A percentile compares a stretch with the other conserved stretches of the same genome.
phyloP scores from a whole-genome alignment of 2,797 vertebrate species.

The Diceros bicornis region DNA sequence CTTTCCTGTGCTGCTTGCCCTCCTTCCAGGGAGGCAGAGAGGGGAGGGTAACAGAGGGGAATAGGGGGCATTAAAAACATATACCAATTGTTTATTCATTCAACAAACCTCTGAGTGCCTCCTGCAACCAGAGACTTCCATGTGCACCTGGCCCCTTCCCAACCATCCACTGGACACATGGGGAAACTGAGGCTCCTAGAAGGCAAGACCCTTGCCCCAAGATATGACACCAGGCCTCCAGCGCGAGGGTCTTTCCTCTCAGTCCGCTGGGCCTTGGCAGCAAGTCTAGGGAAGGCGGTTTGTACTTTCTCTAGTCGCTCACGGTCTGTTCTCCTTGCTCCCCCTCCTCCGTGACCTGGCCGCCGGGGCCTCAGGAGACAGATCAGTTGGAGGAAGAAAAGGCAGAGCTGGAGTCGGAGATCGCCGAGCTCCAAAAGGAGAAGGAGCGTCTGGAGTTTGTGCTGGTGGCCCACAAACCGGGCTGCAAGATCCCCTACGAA shows the following conservation, averaged over 20 bases:
- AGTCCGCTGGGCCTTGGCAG: background rate
- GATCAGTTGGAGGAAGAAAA: constrained; percentile 98
- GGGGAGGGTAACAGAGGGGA: background rate
- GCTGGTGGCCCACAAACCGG: constrained; percentile 96
- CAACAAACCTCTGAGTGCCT: background rate
- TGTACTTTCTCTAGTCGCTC: background rate
- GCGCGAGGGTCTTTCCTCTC: background rate
- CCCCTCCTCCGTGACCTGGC: constrained; percentile 60
- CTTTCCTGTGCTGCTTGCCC: background rate
- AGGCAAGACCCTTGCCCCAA: background rate
- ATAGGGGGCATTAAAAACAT: background rate
- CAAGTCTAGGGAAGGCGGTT: background rate
- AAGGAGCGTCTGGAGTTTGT: constrained; percentile 98
- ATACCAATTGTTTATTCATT: background rate
- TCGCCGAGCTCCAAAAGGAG: constrained; percentile 97
- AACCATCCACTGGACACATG: background rate
- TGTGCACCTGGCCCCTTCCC: background rate
- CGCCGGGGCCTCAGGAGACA: constrained; percentile 93
- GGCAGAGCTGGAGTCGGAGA: constrained; percentile 97
- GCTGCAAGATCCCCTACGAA: constrained; percentile 96
- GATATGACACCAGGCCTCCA: background rate
- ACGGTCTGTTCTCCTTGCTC: background rate
- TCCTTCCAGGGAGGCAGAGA: background rate
- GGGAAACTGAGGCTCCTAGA: background rate
- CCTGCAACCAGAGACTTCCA: background rate